A percentile compares a stretch with the other conserved stretches of the same genome.
Conservation (phyloP, 2,888 invertebrate species). For the Drosophila mimica region DNA sequence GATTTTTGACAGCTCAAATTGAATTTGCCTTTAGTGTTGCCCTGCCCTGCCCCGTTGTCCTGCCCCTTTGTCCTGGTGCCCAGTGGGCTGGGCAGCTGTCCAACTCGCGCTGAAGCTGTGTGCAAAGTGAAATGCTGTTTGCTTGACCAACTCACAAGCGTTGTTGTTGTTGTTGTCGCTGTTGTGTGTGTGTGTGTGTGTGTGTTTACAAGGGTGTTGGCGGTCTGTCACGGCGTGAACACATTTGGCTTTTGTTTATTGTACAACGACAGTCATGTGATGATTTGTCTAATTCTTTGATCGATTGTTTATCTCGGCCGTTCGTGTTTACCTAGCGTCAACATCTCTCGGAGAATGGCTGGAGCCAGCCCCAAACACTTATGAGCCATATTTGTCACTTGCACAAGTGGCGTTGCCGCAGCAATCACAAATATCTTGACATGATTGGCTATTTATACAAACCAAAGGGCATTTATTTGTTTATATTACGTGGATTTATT, state of each 20-base stretch:
- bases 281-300: conserved; percentile 78
- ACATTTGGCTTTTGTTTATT: conserved; percentile 77
- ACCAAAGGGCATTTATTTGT: conserved; percentile 32
- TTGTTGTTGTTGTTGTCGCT: not conserved
- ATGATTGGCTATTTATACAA: conserved; percentile 39
- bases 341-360: conserved; percentile 23
- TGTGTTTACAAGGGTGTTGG: conserved; percentile 23
- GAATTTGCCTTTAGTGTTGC: conserved; percentile 65
- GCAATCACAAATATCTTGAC: conserved; percentile 47
- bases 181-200: not conserved
- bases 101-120: conserved; percentile 45
- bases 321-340: conserved; percentile 31
- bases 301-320: conserved; percentile 66
- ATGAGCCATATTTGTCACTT: conserved; percentile 63
- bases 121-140: conserved; percentile 71
- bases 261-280: conserved; percentile 56
- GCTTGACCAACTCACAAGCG: conserved; percentile 62
- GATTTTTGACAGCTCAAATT: conserved; percentile 82
- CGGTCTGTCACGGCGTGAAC: conserved; percentile 64
- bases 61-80: conserved; percentile 27
- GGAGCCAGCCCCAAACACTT: not conserved
- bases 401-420: conserved; percentile 12
- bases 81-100: conserved; percentile 33
- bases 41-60: not conserved
- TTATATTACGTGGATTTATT: conserved; percentile 24